Evolutionary conservation across 1,140 invertebrate species (phyloP).

Genomic region (Arion vulgaris): DNA sequence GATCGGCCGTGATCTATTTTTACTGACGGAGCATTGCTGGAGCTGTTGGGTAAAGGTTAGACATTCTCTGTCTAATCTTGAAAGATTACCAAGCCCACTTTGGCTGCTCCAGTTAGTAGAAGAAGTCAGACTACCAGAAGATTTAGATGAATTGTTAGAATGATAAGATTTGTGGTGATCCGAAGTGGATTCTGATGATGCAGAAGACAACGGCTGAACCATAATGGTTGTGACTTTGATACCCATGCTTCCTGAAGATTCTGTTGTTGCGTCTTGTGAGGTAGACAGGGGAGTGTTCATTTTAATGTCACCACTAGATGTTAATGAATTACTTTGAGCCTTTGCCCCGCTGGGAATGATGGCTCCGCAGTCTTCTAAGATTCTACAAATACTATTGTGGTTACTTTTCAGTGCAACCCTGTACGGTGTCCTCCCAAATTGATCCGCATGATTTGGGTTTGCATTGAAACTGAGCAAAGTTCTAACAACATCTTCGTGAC

Average conservation of each 20-base stretch:
- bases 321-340: constrained; percentile 61
- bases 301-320: constrained; percentile 76
- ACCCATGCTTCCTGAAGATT: constrained; percentile 17
- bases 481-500: constrained; percentile 91
- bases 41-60: constrained; percentile 84
- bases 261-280: constrained; percentile 16
- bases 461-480: constrained; percentile 89
- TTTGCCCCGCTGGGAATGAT: constrained; percentile 53
- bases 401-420: constrained; percentile 85
- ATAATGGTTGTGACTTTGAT: constrained; percentile 4
- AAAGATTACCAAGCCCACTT: constrained; percentile 48
- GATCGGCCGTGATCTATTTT: constrained; percentile 69
- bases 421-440: constrained; percentile 87
- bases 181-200: constrained; percentile 80
- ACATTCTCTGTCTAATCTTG: constrained; percentile 54
- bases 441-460: constrained; percentile 92
- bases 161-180: constrained; percentile 81
- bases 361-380: constrained; percentile 75
- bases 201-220: constrained; percentile 63
- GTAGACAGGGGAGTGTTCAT: constrained; percentile 73
- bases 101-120: constrained; percentile 75
- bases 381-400: constrained; percentile 80
- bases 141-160: constrained; percentile 83
- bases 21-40: constrained; percentile 76
- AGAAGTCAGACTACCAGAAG: constrained; percentile 81